Percentiles rank a stretch among this genome's conserved stretches.
Conservation (phyloP, 2,888 invertebrate species). For the Gymnocheta viridis region DNA sequence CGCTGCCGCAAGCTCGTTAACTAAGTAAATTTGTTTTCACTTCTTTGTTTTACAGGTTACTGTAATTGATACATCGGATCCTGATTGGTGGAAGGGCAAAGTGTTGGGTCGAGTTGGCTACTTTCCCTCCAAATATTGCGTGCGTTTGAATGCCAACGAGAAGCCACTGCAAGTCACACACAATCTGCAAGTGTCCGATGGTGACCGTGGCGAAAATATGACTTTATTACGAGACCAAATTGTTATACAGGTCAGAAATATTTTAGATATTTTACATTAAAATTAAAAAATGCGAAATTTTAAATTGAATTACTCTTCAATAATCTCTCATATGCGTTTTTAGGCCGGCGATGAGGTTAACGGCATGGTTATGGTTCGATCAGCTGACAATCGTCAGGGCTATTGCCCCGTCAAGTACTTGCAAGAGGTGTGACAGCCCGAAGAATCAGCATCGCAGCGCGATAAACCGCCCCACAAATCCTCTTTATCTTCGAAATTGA, state of each 20-base stretch:
- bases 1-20: neutral
- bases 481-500: conserved; percentile 77
- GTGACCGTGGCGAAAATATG: conserved; percentile 86
- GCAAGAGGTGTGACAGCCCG: conserved; percentile 95
- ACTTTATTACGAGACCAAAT: conserved; percentile 95
- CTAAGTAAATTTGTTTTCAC: conserved; percentile 2
- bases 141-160: conserved; percentile 94
- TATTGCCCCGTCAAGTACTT: conserved; percentile 97
- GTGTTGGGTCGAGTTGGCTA: conserved; percentile 94
- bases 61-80: conserved; percentile 96
- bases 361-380: conserved; percentile 96
- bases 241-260: conserved; percentile 86
- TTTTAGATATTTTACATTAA: neutral
- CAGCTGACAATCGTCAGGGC: conserved; percentile 95
- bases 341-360: conserved; percentile 93
- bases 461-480: conserved; percentile 79
- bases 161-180: conserved; percentile 95
- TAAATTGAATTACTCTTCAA: neutral
- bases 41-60: conserved; percentile 85
- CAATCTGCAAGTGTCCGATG: conserved; percentile 93
- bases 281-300: neutral
- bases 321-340: neutral
- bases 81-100: conserved; percentile 99
- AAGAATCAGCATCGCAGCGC: conserved; percentile 80
- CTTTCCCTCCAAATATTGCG: conserved; percentile 97